Percentiles rank a stretch among this genome's conserved stretches.
Evolutionary conservation across 2,888 invertebrate species (phyloP).

Genomic region (Lydus trimaculatus): DNA sequence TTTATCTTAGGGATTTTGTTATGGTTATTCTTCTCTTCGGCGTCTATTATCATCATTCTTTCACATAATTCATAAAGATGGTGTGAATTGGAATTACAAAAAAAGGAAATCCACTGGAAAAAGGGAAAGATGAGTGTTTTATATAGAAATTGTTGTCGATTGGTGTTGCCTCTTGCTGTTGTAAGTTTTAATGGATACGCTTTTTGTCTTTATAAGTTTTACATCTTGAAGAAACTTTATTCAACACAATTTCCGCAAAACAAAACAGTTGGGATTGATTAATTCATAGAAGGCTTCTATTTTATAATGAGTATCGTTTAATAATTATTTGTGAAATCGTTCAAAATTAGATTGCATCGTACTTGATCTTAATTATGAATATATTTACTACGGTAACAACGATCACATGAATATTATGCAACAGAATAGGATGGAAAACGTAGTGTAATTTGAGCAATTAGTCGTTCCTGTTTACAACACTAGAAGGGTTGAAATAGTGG

Average conservation of each 20-base stretch:
- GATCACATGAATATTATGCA: background rate
- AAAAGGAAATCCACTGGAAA: background rate
- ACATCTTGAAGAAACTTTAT: background rate
- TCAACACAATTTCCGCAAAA: background rate
- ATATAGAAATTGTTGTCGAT: background rate
- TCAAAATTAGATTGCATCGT: background rate
- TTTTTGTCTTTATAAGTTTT: constrained; percentile 2
- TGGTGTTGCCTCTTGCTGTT: constrained; percentile 3
- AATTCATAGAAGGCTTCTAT: too few species aligned
- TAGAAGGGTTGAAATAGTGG: constrained; percentile 11
- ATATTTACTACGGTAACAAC: background rate
- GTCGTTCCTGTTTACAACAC: background rate
- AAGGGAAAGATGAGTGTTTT: constrained; percentile 1
- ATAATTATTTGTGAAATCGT: background rate
- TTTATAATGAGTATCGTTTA: too few species aligned
- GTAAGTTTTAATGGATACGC: constrained; percentile 1
- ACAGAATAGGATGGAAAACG: background rate
- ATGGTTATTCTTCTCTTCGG: background rate
- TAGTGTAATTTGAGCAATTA: background rate
- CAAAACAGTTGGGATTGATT: background rate
- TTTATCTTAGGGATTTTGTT: constrained; percentile 10
- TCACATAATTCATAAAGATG: constrained; percentile 6
- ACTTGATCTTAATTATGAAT: background rate
- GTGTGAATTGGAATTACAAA: constrained; percentile 8
- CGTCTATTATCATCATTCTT: constrained; percentile 8